phyloP scores from a whole-genome alignment of 2,888 invertebrate species.

The Piscicola geometra region DNA sequence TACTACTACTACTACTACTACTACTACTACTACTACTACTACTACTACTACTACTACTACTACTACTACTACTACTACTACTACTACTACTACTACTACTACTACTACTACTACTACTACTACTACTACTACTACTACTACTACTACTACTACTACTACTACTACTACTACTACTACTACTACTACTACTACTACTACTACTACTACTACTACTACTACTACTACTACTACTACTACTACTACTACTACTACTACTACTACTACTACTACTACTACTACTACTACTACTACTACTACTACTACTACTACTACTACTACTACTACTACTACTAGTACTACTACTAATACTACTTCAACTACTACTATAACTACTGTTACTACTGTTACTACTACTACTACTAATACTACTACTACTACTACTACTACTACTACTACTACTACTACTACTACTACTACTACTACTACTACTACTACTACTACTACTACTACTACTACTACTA shows the following conservation, averaged over 20 bases:
- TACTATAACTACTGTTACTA: too few species aligned
- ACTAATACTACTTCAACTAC: too few species aligned
- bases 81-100: constrained; percentile 37
- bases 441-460: constrained; percentile 37
- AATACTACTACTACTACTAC: constrained; percentile 23
- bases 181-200: constrained; percentile 37
- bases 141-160: constrained; percentile 37
- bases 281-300: constrained; percentile 37
- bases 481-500: constrained; percentile 24
- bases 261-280: constrained; percentile 37
- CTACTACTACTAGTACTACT: background rate
- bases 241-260: constrained; percentile 37
- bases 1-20: constrained; percentile 37
- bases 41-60: constrained; percentile 37
- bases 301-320: constrained; percentile 36
- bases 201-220: constrained; percentile 37
- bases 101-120: constrained; percentile 37
- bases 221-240: constrained; percentile 37
- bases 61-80: constrained; percentile 38
- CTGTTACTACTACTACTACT: too few species aligned
- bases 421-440: constrained; percentile 36
- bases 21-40: constrained; percentile 37
- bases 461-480: constrained; percentile 38
- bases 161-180: constrained; percentile 37
- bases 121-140: constrained; percentile 37